Conservation (phyloP, 1,140 invertebrate genomes). For the Subanguina moxae region DNA sequence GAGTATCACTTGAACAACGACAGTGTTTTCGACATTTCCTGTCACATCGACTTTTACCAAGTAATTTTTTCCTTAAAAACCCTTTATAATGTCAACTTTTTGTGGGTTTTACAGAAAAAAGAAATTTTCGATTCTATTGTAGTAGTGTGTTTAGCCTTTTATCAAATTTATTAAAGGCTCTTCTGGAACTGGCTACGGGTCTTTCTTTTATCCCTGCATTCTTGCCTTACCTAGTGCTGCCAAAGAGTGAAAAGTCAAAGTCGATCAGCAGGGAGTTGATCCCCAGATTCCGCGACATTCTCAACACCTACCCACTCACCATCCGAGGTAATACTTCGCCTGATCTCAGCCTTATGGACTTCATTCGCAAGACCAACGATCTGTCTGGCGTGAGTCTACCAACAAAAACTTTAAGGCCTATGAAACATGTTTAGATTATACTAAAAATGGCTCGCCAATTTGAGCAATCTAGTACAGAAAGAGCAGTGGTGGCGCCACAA, state of each 20-base stretch:
- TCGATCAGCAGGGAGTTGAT: constrained; percentile 57
- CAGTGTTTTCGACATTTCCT: constrained; percentile 51
- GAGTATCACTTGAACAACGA: constrained; percentile 57
- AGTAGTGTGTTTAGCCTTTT: too few species aligned
- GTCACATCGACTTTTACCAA: constrained; percentile 58
- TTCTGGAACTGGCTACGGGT: constrained; percentile 48
- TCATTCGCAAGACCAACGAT: constrained; percentile 48
- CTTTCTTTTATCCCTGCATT: constrained; percentile 44
- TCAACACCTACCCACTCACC: constrained; percentile 42
- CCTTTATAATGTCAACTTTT: constrained; percentile 1
- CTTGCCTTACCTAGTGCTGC: constrained; percentile 45
- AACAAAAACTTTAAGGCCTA: not conserved
- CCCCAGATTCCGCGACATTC: constrained; percentile 49
- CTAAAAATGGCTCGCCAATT: constrained; percentile 41
- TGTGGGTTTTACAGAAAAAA: not conserved
- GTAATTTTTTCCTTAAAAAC: constrained; percentile 19
- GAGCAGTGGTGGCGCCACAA: not conserved
- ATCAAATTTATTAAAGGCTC: constrained; percentile 30
- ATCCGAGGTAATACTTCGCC: constrained; percentile 48
- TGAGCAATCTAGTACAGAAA: constrained; percentile 31
- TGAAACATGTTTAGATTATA: constrained; percentile 42
- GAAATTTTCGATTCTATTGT: too few species aligned
- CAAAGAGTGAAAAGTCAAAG: constrained; percentile 40
- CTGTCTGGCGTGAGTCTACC: constrained; percentile 41
- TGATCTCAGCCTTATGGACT: constrained; percentile 54